Base-by-base conservation (phyloP, 2,797 vertebrate species). In the Myoxocephalus aenaeus region DNA sequence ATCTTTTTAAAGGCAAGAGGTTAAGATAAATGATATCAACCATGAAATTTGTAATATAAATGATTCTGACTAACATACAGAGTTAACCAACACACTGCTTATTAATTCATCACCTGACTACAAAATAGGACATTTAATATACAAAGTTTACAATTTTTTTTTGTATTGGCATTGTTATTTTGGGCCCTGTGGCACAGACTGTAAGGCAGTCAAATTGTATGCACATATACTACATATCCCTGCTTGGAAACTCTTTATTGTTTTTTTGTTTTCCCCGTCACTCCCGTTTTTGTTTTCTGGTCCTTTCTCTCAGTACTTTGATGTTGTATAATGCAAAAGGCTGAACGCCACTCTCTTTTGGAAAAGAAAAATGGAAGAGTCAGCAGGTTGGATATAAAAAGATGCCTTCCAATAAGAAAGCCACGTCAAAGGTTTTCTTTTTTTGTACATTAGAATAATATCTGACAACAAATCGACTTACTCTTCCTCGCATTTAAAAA, bases 51-150 rank as follows among this genome's bases (percentile, higher is more conserved):
- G 76, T 86, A 85, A 90, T 93, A 89, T 91, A 90, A 93, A 92
- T 91, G 73, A 87, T 90, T 92, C 79, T 83, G 85, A 87, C 84
- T 76, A 87, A 93, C 90, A 81, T 90, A 92, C 80, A 86, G 80
- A 86, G 77, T 90, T 84, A 88, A 92, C 87, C 79, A 93, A 90
- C 90, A 92, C 93, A 92, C 91, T 77, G 91, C 85, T 88, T 92
- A 90, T 88, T 90, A 88, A 87, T 91, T 91, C 76, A 92, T 91
- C 90, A 94, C 93, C 90, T 85, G 86, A 94, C 93, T 93, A 93
- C 90, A 93, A 94, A 92, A 91, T 86, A 82, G 40, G 71, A 93
- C 87, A 83, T 83, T 82, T 86, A 86, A 86, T 93, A 73, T 94
- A 94, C 92, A 93, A 91, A 93, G 77, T 89, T 85, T 92, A 93